Base-by-base conservation (phyloP, 2,888 invertebrate species). In the Ectemnius lituratus region DNA sequence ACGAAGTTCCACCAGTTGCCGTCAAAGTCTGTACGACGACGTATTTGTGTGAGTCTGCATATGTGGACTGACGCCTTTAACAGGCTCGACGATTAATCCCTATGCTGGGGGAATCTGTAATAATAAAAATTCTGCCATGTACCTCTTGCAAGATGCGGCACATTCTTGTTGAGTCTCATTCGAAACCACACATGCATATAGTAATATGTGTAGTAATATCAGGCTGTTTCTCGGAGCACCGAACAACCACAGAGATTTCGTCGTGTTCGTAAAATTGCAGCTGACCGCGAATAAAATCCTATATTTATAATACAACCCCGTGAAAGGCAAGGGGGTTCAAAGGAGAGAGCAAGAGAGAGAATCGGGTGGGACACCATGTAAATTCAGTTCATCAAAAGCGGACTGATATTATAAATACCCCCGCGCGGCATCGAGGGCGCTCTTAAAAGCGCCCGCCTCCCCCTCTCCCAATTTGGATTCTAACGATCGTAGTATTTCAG, bases 401-500 rank as follows among this genome's bases (percentile, higher is more conserved):
- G 73, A 49, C 64, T 83, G 78, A 88, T 87, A 88, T 87, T 88
- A 87, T 88, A 88, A 84, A 87, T 86, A 84, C 70, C 79, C 37
- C 37, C 8, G 37, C 72, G 80, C 75, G 76, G 69, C 75, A 73
- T 80, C 79, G 77, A 67, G 75, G 73, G 73, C 81, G 76, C 73
- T 84, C 76, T 84, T 80, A 78, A 82, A 81, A 82, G 84, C 37
- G 37, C 37, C 8, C 37, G 37, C 37, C 37, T 37, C 37, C 11
- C 37, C 11, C 37, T 11, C 37, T 11, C 86, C 88, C 89, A 88
- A 89, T 89, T 89, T 88, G 87, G 88, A 84, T 87, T 88, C 89
- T 90, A 89, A 90, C 88, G 87, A 87, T 86, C 84, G 81, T 85
- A 86, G 88, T 88, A 89, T 89, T 88, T 87, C 86, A 87, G 84